Evolutionary conservation across 1,140 invertebrate species (phyloP).

Genomic region (Palaemon carinicauda): DNA sequence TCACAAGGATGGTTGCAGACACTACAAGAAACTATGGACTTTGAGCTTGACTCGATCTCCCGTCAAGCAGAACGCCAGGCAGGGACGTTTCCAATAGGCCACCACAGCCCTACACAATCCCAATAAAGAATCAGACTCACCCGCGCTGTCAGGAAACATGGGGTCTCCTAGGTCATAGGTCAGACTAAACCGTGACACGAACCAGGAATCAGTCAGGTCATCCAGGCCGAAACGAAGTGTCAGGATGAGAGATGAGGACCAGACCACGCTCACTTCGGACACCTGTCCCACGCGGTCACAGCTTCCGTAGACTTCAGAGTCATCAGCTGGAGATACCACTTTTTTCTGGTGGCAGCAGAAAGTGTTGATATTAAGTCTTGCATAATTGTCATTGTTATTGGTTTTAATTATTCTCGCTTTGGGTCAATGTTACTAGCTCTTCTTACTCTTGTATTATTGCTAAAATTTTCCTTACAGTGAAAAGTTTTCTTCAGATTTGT

Average conservation of each 20-base stretch:
- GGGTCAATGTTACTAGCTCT: too few species aligned
- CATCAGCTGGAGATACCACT: neutral
- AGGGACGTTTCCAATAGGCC: too few species aligned
- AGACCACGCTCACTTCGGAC: slow-evolving; percentile 21
- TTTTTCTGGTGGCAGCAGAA: neutral
- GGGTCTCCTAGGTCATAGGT: slow-evolving; percentile 6
- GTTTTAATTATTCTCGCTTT: neutral
- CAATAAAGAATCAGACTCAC: neutral
- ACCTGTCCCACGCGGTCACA: slow-evolving; percentile 32
- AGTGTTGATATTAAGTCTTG: neutral
- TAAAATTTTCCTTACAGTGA: too few species aligned
- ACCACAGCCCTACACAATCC: too few species aligned
- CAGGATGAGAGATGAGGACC: slow-evolving; percentile 12
- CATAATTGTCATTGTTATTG: neutral
- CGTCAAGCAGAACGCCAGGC: too few species aligned
- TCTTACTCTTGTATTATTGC: too few species aligned
- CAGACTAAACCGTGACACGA: slow-evolving; percentile 28
- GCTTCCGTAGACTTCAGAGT: neutral
- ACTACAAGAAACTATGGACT: too few species aligned
- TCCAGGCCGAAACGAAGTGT: slow-evolving; percentile 25
- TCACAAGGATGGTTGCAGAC: too few species aligned
- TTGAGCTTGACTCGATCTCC: too few species aligned
- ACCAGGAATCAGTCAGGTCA: slow-evolving; percentile 37
- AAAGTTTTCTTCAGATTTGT: too few species aligned
- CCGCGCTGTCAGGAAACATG: neutral